Conservation (phyloP, 2,888 invertebrate species). For the Diarsia mendica region DNA sequence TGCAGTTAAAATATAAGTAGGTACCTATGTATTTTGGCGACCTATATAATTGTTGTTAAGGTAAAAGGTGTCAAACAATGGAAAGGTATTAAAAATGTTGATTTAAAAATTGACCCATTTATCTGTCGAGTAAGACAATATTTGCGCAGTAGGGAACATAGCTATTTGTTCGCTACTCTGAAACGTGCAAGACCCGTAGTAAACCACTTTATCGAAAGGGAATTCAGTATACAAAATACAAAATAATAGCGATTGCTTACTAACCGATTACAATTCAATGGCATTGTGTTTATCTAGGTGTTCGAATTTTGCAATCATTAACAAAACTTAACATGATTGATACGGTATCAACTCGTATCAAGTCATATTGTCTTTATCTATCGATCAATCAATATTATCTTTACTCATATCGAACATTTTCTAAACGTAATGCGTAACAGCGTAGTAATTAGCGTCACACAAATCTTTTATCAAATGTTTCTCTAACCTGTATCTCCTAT, state of each 20-base stretch:
- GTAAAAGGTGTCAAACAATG: background rate
- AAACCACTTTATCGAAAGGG: conserved; percentile 20
- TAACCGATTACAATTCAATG: conserved; percentile 22
- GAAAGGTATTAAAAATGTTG: background rate
- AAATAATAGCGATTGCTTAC: background rate
- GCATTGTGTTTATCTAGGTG: conserved; percentile 1
- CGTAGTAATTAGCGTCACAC: background rate
- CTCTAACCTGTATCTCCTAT: background rate
- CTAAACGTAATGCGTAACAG: background rate
- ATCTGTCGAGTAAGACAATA: conserved; percentile 1
- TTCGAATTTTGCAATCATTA: background rate
- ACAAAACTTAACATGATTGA: conserved; percentile 11
- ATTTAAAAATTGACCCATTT: conserved; percentile 4
- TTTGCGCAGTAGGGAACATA: background rate
- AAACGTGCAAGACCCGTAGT: background rate
- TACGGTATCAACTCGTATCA: conserved; percentile 27
- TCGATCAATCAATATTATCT: conserved; percentile 6
- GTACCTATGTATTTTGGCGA: background rate
- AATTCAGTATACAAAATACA: background rate
- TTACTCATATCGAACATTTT: background rate
- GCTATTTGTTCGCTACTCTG: background rate
- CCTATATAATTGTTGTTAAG: background rate
- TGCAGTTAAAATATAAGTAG: background rate
- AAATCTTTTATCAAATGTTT: background rate
- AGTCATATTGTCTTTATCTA: background rate